Base-by-base conservation (phyloP, 2,113 vertebrate species). In the Phrynocephalus versicolor region DNA sequence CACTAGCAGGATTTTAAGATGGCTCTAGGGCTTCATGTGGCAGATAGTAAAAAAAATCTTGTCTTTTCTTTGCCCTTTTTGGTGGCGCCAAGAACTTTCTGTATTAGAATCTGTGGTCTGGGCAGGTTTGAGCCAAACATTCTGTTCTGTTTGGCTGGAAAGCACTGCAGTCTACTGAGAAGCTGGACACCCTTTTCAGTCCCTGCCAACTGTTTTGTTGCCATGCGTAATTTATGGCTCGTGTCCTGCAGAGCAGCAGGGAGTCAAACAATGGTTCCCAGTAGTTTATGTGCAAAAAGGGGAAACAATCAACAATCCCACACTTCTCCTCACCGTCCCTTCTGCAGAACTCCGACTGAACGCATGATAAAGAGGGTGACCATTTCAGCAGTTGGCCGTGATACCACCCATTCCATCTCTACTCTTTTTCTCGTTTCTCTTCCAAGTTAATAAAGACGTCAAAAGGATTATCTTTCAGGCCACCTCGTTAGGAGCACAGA, bases 201-300 rank as follows among this genome's bases (percentile, higher is more conserved):
- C 92, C 84, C 82, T 87, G 89, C 89, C 91, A 88, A 1, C 64
- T 60, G 12, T 93, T 94, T 94, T 95, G 86, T 94, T 94, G 83
- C 58, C 85, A 0, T 78, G 87, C 77, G 83, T 94, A 93, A 95
- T 94, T 95, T 94, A 93, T 89, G 83, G 88, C 79, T 81, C 78
- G 72, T 88, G 88, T 94, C 90, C 89, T 82, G 75, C 89, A 89
- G 85, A 93, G 89, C 87, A 89, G 60, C 72, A 76, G 89, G 81
- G 81, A 81, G 93, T 90, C 77, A 76, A 93, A 94, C 93, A 94
- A 91, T 86, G 84, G 79, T 86, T 92, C 76, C 84, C 18, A 37
- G 73, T 82, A 91, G 85, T 91, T 94, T 93, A 90, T 88, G 93
- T 81, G 89, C 83, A 76, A 78, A 85, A 93, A 85, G 87, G 84